These are phyloP conservation scores for Spisula solida DNA, from an alignment of 2,888 invertebrate genomes.

Conservation along the genomic window DNA sequence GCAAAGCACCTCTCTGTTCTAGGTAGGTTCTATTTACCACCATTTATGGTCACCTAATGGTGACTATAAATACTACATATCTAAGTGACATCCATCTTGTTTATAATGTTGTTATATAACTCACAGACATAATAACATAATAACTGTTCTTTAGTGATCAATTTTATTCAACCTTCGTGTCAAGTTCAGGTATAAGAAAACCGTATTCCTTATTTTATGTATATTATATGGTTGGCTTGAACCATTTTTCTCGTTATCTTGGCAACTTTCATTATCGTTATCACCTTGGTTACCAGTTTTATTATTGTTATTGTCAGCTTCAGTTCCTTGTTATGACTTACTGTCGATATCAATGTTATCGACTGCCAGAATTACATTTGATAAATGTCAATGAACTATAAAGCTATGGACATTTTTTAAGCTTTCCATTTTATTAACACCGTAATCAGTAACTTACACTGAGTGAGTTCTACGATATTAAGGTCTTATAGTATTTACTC, in stretches of 20 bases:
- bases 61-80: too few relatives aligned
- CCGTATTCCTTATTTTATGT: background rate
- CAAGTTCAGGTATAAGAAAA: background rate
- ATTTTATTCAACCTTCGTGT: background rate
- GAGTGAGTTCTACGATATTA: background rate
- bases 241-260: background rate
- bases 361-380: background rate
- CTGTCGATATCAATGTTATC: background rate
- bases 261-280: background rate
- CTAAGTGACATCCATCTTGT: too few relatives aligned
- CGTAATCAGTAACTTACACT: background rate
- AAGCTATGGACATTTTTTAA: background rate
- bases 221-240: background rate
- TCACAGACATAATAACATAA: too few relatives aligned
- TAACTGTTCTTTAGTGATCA: background rate
- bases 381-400: background rate
- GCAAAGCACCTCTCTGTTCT: too few relatives aligned
- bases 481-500: background rate
- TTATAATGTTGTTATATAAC: too few relatives aligned
- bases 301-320: background rate
- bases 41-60: too few relatives aligned
- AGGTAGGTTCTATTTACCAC: too few relatives aligned
- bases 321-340: background rate
- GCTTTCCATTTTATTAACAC: background rate
- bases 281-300: too few relatives aligned